Evolutionary conservation across 2,888 invertebrate species (phyloP).

Genomic region (Melangyna quadrimaculata): DNA sequence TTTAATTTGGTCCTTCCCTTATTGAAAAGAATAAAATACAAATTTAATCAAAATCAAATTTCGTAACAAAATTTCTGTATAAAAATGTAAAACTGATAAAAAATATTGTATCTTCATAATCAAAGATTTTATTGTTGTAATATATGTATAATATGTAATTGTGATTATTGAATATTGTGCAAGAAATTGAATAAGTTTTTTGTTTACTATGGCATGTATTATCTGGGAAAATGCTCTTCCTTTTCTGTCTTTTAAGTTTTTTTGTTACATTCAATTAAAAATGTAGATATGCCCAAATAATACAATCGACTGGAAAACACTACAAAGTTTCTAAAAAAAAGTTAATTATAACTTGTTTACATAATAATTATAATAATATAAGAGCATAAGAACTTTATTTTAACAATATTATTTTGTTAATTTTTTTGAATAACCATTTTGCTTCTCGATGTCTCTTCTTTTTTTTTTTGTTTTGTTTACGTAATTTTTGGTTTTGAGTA

Average conservation of each 20-base stretch:
- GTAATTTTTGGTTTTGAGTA: constrained; percentile 57
- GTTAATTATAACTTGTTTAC: constrained; percentile 30
- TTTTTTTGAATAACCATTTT: constrained; percentile 58
- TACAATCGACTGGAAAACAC: neutral
- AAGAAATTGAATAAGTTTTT: constrained; percentile 37
- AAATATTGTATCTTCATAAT: constrained; percentile 19
- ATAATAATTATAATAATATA: constrained; percentile 32
- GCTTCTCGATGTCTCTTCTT: constrained; percentile 40
- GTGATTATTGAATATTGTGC: constrained; percentile 56
- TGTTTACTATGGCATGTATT: constrained; percentile 9
- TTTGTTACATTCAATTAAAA: neutral
- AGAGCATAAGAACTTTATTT: constrained; percentile 45
- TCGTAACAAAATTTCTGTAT: constrained; percentile 14
- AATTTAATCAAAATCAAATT: neutral
- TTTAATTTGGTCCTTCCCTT: neutral
- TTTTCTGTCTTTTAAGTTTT: neutral
- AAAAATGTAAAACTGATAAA: constrained; percentile 48
- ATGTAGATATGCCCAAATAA: constrained; percentile 14
- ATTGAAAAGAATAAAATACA: constrained; percentile 3
- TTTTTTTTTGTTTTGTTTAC: constrained; percentile 17
- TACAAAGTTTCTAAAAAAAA: constrained; percentile 28
- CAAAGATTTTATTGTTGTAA: neutral
- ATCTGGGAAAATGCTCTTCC: neutral
- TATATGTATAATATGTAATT: neutral
- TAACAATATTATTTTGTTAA: constrained; percentile 41